A percentile compares a stretch with the other conserved stretches of the same genome.
phyloP scores from a whole-genome alignment of 2,888 invertebrate genomes.

The Perithous albicinctus region DNA sequence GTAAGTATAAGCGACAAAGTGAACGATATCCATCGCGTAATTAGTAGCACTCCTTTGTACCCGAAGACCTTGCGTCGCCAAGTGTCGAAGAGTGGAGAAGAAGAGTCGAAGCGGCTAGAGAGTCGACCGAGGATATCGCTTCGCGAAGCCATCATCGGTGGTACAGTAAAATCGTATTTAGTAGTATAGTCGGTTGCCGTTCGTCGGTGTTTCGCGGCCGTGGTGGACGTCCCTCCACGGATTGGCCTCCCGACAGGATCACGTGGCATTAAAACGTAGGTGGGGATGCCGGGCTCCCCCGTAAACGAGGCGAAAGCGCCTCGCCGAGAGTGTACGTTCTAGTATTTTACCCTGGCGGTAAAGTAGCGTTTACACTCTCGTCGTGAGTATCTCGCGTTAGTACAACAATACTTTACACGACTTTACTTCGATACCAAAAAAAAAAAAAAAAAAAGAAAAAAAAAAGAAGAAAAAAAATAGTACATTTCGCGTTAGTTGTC shows the following conservation, averaged over 20 bases:
- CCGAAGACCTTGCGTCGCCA: no score
- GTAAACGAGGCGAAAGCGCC: slow-evolving; percentile 74
- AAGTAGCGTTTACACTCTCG: slow-evolving; percentile 76
- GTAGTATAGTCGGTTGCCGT: slow-evolving; percentile 23
- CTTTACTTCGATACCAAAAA: slow-evolving; percentile 7
- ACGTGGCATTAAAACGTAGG: slow-evolving; percentile 57
- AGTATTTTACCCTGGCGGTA: slow-evolving; percentile 80
- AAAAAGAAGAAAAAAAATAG: no score
- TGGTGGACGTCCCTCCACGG: slow-evolving; percentile 56
- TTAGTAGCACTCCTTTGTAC: no score
- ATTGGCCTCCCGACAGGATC: slow-evolving; percentile 60
- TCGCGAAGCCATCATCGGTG: no score
- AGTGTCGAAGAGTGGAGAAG: neutral
- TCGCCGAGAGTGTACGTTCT: slow-evolving; percentile 76
- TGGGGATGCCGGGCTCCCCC: slow-evolving; percentile 77
- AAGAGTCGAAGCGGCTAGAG: neutral
- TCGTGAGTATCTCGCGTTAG: slow-evolving; percentile 60
- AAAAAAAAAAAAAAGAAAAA: no score
- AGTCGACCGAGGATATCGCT: neutral
- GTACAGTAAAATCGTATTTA: no score
- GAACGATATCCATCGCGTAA: no score
- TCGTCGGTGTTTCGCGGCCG: slow-evolving; percentile 38
- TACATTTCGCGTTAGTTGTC: neutral
- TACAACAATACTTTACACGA: slow-evolving; percentile 36
- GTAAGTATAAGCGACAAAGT: no score